These are phyloP conservation scores for Perca fluviatilis DNA, from an alignment of 2,113 vertebrate genomes.

Conservation along the genomic window DNA sequence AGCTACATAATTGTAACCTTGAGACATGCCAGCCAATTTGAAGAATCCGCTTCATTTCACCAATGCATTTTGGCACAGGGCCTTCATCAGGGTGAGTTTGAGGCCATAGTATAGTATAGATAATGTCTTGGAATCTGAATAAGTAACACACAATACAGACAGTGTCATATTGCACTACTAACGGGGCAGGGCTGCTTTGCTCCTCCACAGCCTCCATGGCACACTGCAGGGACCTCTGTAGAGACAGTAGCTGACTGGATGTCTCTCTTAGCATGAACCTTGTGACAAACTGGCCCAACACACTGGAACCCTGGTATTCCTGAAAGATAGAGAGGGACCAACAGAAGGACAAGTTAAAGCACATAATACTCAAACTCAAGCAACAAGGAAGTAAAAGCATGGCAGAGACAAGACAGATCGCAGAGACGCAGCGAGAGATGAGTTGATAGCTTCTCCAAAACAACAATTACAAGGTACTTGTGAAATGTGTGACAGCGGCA, in stretches of 20 bases:
- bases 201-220: conserved; percentile 93
- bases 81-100: not conserved
- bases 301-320: conserved; percentile 94
- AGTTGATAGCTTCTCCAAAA: conserved; percentile 29
- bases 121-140: not conserved
- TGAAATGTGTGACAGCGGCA: conserved; percentile 39
- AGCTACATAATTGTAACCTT: not conserved
- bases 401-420: not conserved
- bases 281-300: conserved; percentile 96
- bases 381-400: not conserved
- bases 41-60: not conserved
- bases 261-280: conserved; percentile 96
- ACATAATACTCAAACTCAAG: conserved; percentile 5
- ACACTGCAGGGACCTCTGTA: conserved; percentile 95
- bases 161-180: conserved; percentile 36
- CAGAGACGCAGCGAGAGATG: not conserved
- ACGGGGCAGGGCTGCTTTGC: conserved; percentile 89
- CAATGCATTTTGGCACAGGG: not conserved
- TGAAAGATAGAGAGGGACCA: conserved; percentile 63
- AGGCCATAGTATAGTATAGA: not conserved
- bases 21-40: not conserved
- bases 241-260: conserved; percentile 92
- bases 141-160: not conserved
- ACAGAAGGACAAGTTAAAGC: conserved; percentile 2
- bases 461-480: conserved; percentile 11